Evolutionary conservation across 2,797 vertebrate species (phyloP), one percentile per base, ranked within the genome.

Genomic region (Hybognathus amarus): DNA sequence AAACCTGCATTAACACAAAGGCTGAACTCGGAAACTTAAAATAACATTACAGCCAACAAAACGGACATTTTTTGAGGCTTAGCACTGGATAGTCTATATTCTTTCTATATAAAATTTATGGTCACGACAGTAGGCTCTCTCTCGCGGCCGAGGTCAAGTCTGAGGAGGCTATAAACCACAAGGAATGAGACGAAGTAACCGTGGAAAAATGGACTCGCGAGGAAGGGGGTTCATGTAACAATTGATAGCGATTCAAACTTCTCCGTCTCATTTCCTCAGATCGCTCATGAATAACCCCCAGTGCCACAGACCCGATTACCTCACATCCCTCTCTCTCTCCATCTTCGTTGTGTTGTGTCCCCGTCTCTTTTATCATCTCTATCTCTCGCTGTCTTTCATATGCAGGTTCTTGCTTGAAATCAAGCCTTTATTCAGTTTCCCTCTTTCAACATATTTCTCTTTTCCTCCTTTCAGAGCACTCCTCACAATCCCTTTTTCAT

Each of bases 341-440:
- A 84, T 86, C 87, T 86, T 15, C 63, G 40, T 76, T 76, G 56
- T 45, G 73, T 56, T 45, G 24, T 22, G 18, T 27, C 45, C 38
- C 24, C 22, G n/a, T 70, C 67, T 42, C 24, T 69, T 76, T 76
- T 42, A 68, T 76, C 40, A 78, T 78, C 75, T 79, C 64, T 45
- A 33, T 90, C 89, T 92, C 88, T 87, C 70, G 80, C 89, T 36
- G 79, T 87, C 88, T 86, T 87, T 86, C 70, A 68, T 76, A 68
- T 76, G 73, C 81, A 67, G 71, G 47, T 85, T 85, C 87, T 82
- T 90, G 85, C 88, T 88, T 87, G 38, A 40, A 38, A 76, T 81
- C 2, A 38, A 83, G 69, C 38, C 47, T 80, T 83, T 88, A 83
- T 87, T 40, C 38, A 27, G 3, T 83, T 50, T 45, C 24, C 36